phyloP scores from a whole-genome alignment of 1,140 invertebrate genomes.

The Nasonia longicornis region DNA sequence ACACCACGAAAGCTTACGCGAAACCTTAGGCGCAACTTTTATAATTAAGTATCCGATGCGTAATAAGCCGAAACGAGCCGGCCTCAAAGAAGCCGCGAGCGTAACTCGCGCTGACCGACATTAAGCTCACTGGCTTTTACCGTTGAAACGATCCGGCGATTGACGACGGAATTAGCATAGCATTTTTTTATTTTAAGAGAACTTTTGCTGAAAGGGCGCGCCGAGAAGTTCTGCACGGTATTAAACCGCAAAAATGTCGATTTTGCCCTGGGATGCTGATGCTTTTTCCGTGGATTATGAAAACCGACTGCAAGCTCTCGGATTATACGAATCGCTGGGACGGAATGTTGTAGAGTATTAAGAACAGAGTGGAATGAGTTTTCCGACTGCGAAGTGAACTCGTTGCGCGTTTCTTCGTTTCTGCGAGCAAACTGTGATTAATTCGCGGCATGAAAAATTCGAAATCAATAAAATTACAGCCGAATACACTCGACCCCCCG shows the following conservation, averaged over 20 bases:
- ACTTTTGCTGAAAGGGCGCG: neutral
- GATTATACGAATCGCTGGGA: too few species aligned
- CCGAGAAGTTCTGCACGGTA: neutral
- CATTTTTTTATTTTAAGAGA: neutral
- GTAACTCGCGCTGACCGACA: neutral
- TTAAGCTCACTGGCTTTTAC: neutral
- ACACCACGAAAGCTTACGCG: neutral
- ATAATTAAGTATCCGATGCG: neutral
- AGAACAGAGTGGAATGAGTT: too few species aligned
- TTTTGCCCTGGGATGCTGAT: too few species aligned
- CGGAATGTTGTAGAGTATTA: too few species aligned
- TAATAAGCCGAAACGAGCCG: neutral
- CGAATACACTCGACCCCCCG: too few species aligned
- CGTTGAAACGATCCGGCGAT: neutral
- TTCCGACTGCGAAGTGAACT: too few species aligned
- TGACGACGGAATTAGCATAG: neutral
- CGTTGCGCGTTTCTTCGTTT: too few species aligned
- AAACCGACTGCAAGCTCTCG: too few species aligned
- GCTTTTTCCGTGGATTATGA: too few species aligned
- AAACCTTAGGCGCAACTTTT: neutral
- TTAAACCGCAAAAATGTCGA: neutral
- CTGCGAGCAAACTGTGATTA: too few species aligned
- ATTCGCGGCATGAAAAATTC: too few species aligned
- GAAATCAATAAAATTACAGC: too few species aligned
- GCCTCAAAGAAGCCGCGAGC: neutral